Evolutionary conservation across 2,888 invertebrate species (phyloP), one percentile per base, ranked within the genome.

Genomic region (Oasisia sp.): DNA sequence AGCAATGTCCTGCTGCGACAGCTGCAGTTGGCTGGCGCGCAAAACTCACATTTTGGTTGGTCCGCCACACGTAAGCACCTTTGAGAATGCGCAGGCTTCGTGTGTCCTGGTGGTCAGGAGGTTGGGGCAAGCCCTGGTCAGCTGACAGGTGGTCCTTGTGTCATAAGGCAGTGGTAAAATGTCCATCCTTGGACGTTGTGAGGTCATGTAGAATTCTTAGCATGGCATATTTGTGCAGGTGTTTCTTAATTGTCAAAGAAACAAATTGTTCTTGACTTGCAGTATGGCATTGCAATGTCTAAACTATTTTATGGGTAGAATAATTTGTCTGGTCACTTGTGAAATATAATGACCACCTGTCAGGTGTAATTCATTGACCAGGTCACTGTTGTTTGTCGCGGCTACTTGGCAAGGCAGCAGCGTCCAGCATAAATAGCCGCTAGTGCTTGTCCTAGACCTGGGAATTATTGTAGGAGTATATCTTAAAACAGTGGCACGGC

Each of bases 41-140:
- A 74, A 74, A 74, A 74, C 74, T 74, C 74, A 19, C 74, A 74
- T 74, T 74, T 74, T 74, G 74, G 74, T 74, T 19, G 74, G 74
- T 7, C 4, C 74, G 7, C 19, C 74, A 74, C 74, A 74, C 74
- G 74, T 74, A 74, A 74, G 74, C 74, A 74, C 19, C 74, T 74
- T 74, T 74, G 74, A 74, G 74, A 27, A 74, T 74, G 74, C 74
- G 27, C 74, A 74, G 74, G 74, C 27, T 74, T 74, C 27, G 74
- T 27, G 27, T 74, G n/a, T 19, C 74, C 74, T 19, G 74, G 74
- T 74, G 14, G 74, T 27, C n/a, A 2, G 74, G n/a, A 19, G 74
- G 74, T n/a, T 74, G n/a, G 74, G n/a, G 27, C n/a, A 27, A 74
- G 19, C 27, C 74, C 74, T 74, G 74, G 74, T 74, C 74, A n/a